Conservation (phyloP, 2,888 invertebrate species). For the Eledone cirrhosa region DNA sequence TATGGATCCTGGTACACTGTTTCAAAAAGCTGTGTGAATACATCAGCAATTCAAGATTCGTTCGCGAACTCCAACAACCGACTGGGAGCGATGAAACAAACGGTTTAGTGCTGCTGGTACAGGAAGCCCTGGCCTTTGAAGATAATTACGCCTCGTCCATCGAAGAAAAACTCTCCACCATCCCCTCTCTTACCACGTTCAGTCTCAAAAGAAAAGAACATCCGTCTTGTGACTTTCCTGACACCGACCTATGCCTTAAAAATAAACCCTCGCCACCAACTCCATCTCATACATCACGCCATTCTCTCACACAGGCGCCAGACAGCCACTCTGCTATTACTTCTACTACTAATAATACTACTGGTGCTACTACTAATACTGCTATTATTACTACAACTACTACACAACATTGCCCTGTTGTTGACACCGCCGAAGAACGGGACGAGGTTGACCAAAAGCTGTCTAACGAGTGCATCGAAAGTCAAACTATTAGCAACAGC, state of each 20-base stretch:
- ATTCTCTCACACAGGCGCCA: too few species aligned
- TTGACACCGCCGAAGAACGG: too few species aligned
- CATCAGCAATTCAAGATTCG: constrained; percentile 70
- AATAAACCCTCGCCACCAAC: background rate
- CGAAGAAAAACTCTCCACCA: background rate
- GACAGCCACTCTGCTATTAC: background rate
- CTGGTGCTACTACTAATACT: too few species aligned
- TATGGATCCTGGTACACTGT: constrained; percentile 84
- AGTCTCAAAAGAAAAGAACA: background rate
- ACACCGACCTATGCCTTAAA: background rate
- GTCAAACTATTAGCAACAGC: background rate
- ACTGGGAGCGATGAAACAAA: constrained; percentile 52
- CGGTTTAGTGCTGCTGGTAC: constrained; percentile 50
- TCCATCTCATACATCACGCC: background rate
- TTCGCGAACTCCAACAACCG: constrained; percentile 39
- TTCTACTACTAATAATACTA: background rate
- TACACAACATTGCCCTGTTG: too few species aligned
- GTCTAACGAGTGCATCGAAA: too few species aligned
- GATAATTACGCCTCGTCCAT: constrained; percentile 35
- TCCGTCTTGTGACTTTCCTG: background rate
- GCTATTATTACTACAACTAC: background rate
- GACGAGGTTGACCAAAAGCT: too few species aligned
- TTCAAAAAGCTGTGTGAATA: constrained; percentile 89
- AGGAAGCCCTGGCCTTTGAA: constrained; percentile 52
- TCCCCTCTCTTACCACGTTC: background rate